A percentile compares a stretch with the other conserved stretches of the same genome.
Conservation (phyloP, 2,113 vertebrate species). For the Nesoenas mayeri region DNA sequence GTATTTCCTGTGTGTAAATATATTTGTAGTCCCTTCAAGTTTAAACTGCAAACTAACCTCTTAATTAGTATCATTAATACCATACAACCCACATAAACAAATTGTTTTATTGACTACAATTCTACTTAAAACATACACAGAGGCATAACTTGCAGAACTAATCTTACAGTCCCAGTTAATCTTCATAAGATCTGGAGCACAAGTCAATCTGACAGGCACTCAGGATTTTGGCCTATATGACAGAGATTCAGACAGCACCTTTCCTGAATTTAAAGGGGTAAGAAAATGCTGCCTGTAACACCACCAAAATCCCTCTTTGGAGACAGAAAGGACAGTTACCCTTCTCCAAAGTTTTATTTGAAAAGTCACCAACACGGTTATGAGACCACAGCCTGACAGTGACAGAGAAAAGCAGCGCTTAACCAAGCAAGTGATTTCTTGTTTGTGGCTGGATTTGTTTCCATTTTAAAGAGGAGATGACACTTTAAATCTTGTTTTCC, state of each 20-base stretch:
- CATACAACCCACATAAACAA: neutral
- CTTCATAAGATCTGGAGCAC: neutral
- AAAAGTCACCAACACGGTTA: accelerated
- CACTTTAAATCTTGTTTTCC: neutral
- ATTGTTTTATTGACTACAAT: neutral
- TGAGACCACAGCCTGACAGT: neutral
- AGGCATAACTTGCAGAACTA: neutral
- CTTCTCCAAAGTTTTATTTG: neutral
- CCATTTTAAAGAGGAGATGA: neutral
- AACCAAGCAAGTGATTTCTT: neutral
- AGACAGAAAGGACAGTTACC: neutral
- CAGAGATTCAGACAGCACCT: accelerated
- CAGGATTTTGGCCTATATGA: neutral
- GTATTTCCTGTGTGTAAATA: neutral
- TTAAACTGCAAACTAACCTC: neutral
- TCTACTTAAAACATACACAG: neutral
- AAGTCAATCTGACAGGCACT: accelerated
- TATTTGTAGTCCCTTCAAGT: neutral
- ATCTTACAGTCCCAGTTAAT: neutral
- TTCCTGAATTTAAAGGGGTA: neutral
- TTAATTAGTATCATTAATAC: neutral
- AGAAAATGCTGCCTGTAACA: accelerated
- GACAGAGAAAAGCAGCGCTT: neutral
- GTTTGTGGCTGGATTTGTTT: neutral
- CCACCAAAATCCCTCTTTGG: neutral